Percentiles rank a stretch among this genome's conserved stretches.
Conservation (phyloP, 2,113 vertebrate genomes). For the Chamaetylas fuelleborni region DNA sequence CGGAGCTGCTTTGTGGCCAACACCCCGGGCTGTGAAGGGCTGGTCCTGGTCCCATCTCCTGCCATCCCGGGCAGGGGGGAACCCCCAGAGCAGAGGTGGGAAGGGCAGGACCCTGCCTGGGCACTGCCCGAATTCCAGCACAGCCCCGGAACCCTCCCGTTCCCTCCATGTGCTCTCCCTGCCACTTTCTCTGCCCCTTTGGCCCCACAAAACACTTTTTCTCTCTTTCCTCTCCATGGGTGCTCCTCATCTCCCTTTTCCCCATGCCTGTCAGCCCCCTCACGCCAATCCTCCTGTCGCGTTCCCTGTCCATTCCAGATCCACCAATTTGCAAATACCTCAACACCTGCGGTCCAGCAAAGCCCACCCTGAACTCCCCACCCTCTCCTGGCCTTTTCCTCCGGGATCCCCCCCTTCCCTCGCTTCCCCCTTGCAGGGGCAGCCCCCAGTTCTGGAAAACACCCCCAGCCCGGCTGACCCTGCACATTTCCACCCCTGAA, state of each 20-base stretch:
- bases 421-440: not conserved
- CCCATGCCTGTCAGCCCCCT: rapidly evolving
- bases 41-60: not conserved
- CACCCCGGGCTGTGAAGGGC: not conserved
- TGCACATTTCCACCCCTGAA: rapidly evolving
- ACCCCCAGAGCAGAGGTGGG: not conserved
- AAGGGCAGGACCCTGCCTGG: not conserved
- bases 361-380: not conserved
- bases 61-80: not conserved
- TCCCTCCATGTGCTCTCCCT: not conserved
- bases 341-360: not conserved
- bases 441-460: not conserved
- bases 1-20: not conserved
- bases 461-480: rapidly evolving
- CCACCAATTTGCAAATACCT: not conserved
- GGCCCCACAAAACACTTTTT: no score
- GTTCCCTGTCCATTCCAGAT: not conserved
- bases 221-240: not conserved
- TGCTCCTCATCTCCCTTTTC: not conserved
- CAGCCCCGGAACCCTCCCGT: not conserved
- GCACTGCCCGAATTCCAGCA: not conserved
- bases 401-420: not conserved
- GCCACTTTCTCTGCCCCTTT: not conserved
- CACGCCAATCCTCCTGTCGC: not conserved
- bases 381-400: not conserved